A percentile compares a stretch with the other conserved stretches of the same genome.
Evolutionary conservation across 1,140 invertebrate species (phyloP).

Genomic region (Calliphora vicina): DNA sequence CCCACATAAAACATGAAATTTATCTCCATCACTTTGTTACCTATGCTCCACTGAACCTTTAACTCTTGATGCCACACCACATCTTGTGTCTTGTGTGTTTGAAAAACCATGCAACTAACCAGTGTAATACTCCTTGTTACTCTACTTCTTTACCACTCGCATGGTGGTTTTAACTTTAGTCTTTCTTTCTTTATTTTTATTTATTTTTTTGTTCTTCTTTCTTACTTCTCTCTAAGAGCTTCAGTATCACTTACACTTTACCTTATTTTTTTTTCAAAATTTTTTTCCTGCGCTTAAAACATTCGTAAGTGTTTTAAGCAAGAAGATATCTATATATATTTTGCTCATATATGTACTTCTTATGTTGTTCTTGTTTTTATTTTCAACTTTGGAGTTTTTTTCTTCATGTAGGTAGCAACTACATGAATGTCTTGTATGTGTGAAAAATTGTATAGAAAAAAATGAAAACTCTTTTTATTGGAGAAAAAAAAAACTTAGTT

Average conservation of each 20-base stretch:
- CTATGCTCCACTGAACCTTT: too few species aligned
- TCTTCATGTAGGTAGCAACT: too few species aligned
- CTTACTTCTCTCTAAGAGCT: neutral
- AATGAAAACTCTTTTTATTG: neutral
- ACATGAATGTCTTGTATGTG: neutral
- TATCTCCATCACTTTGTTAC: neutral
- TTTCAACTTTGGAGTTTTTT: neutral
- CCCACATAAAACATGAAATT: neutral
- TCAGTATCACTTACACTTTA: slow-evolving; percentile 12
- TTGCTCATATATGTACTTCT: neutral
- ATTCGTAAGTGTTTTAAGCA: neutral
- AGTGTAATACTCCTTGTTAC: neutral
- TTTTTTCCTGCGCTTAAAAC: neutral
- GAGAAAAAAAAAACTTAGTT: neutral
- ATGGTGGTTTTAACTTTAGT: neutral
- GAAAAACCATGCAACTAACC: neutral
- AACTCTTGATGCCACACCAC: too few species aligned
- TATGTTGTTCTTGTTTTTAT: neutral
- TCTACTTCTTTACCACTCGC: neutral
- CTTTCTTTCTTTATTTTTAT: too few species aligned
- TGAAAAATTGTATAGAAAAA: neutral
- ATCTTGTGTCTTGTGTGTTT: too few species aligned
- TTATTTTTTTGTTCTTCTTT: neutral
- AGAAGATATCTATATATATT: neutral
- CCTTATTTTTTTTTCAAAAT: neutral